Percentiles rank a stretch among this genome's conserved stretches.
Conservation (phyloP, 2,797 vertebrate genomes). For the Labroides dimidiatus region DNA sequence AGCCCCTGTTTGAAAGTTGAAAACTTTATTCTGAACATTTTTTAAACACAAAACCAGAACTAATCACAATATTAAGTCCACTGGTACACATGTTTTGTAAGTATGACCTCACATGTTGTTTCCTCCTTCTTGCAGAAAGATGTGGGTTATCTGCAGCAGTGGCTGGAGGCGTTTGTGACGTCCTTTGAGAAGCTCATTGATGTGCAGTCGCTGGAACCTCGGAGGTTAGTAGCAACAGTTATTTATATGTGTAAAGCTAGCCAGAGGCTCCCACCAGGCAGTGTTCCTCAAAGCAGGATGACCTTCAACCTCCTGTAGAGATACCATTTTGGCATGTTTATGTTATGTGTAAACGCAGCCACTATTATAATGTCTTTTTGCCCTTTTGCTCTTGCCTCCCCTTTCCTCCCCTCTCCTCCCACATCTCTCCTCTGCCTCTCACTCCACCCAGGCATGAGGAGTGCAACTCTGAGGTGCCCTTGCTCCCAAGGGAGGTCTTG, state of each 20-base stretch:
- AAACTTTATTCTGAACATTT: constrained; percentile 11
- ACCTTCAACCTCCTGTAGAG: constrained; percentile 27
- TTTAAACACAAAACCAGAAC: not conserved
- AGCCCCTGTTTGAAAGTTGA: constrained; percentile 20
- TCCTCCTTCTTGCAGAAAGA: constrained; percentile 87
- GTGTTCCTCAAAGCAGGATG: constrained; percentile 30
- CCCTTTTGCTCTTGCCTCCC: constrained; percentile 9
- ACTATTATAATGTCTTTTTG: constrained; percentile 14
- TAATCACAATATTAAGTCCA: not conserved
- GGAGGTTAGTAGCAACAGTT: constrained; percentile 83
- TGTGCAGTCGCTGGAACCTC: constrained; percentile 89
- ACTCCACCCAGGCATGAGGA: constrained; percentile 87
- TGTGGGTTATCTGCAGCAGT: constrained; percentile 92
- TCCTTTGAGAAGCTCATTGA: constrained; percentile 92
- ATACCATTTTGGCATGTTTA: constrained; percentile 51
- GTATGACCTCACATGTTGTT: constrained; percentile 23
- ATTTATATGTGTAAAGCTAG: constrained; percentile 16
- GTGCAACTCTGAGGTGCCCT: constrained; percentile 87
- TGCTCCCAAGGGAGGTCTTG: constrained; percentile 89
- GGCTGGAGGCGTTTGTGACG: constrained; percentile 92
- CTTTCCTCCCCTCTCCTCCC: constrained; percentile 62
- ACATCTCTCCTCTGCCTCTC: constrained; percentile 40
- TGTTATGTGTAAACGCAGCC: constrained; percentile 29
- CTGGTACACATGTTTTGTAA: too few relatives aligned
- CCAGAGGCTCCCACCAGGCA: constrained; percentile 14